Evolutionary conservation across 2,797 vertebrate genomes (phyloP), one percentile per base, ranked within the genome.

Genomic region (Catharus ustulatus): DNA sequence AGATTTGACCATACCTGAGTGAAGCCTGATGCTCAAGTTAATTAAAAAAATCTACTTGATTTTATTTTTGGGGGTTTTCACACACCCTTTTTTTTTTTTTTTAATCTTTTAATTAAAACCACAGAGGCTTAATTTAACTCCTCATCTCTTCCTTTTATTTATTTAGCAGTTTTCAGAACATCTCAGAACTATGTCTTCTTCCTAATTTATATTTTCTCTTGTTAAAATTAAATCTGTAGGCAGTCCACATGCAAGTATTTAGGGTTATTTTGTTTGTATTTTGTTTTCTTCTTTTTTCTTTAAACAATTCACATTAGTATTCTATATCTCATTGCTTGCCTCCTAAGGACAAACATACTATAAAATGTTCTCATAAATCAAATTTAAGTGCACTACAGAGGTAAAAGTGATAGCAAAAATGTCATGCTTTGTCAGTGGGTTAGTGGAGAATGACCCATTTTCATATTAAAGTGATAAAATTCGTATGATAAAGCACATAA

Each of bases 301-400:
- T 75, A 94, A 96, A n/a, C 8, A 52, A 92, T 88, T 95, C 57
- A 88, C 52, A 95, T 97, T 93, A 93, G 87, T 97, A 96, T 96
- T 93, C 90, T 97, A 90, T 95, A 92, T 96, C 43, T 97, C 83
- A 95, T 90, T 96, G 62, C 55, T 97, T 87, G 88, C 21, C 46
- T 97, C 63, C 58, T 94, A 96, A 97, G 94, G 92, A 97, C 86
- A 98, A 98, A 95, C 84, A 96, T 90, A 43, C 73, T 90, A 93
- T 93, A 95, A 97, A 97, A 95, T 32, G 30, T 89, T 76, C 54
- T 72, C 87, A 96, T 96, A 97, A 97, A 98, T 98, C 92, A 97
- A 96, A 96, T 91, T 66, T 95, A 97, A 97, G 75, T 94, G 59
- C 81, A 84, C 36, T 92, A 75, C 62, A 94, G 94, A 95, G 61